Evolutionary conservation across 92 coral and sea anemone genomes (phyloP).

Genomic region (Palythoa grandis): DNA sequence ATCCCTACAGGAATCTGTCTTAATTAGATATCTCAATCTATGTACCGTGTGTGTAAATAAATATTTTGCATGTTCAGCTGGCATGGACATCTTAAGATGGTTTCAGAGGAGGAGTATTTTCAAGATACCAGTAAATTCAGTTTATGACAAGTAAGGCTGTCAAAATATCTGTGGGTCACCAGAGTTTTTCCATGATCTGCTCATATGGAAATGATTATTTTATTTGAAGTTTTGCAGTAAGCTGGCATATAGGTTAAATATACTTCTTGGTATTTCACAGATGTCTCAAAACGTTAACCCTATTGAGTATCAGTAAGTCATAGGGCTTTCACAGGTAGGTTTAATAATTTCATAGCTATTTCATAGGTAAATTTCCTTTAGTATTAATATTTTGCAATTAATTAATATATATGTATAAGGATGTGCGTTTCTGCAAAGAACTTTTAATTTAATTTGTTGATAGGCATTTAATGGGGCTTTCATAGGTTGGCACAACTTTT

Average conservation of each 20-base stretch:
- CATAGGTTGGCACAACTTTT: conserved; percentile 28
- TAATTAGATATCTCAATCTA: background rate
- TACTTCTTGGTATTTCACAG: conserved; percentile 1
- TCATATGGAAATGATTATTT: background rate
- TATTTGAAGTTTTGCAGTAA: background rate
- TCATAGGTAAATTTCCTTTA: background rate
- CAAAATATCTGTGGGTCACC: conserved; percentile 1
- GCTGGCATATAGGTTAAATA: conserved; percentile 6
- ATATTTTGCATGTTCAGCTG: background rate
- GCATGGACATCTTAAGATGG: conserved; percentile 3
- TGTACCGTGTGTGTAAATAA: background rate
- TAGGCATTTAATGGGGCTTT: conserved; percentile 25
- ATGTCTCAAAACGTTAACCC: conserved; percentile 4
- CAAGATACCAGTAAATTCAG: background rate
- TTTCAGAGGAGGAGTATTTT: conserved; percentile 3
- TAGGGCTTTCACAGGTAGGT: conserved; percentile 2
- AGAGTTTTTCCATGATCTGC: conserved; percentile 7
- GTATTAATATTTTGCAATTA: conserved; percentile 16
- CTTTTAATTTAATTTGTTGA: conserved; percentile 30
- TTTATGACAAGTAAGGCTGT: conserved; percentile 6
- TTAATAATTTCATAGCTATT: background rate
- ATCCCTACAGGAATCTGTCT: conserved; percentile 1
- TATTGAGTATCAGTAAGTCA: background rate
- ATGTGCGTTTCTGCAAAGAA: conserved; percentile 24
- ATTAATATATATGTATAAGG: no score